Evolutionary conservation across 2,797 vertebrate genomes (phyloP).

Genomic region (Iguana delicatissima): DNA sequence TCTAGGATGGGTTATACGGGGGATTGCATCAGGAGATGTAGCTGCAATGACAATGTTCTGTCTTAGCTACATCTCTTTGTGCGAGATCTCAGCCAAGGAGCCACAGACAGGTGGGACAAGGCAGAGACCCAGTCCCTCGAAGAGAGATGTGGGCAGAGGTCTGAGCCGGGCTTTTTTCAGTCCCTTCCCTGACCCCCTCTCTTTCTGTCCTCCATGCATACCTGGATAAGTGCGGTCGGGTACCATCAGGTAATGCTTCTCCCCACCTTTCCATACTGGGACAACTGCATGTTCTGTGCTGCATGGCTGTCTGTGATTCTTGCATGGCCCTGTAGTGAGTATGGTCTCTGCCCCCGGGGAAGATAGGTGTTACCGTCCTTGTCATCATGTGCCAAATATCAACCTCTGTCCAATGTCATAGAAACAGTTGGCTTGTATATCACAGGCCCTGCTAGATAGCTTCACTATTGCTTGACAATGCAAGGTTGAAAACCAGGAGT

Average conservation of each 20-base stretch:
- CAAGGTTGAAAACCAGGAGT: no score
- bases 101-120: no score
- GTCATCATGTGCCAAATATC: no score
- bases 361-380: no score
- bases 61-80: no score
- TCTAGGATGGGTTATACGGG: no score
- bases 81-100: no score
- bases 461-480: not conserved
- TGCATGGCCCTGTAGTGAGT: constrained; percentile 36
- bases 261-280: not conserved
- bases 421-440: not conserved
- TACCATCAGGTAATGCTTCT: constrained; percentile 70
- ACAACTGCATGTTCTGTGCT: constrained; percentile 64
- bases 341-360: no score
- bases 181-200: constrained; percentile 33
- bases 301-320: constrained; percentile 65
- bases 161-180: no score
- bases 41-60: no score
- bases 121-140: not conserved
- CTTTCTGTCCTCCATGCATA: constrained; percentile 66
- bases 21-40: no score
- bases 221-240: constrained; percentile 66
- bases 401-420: no score
- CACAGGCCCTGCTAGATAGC: not conserved
- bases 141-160: not conserved